Base-by-base conservation (phyloP, 2,113 vertebrate genomes). In the Parotia lawesii region DNA sequence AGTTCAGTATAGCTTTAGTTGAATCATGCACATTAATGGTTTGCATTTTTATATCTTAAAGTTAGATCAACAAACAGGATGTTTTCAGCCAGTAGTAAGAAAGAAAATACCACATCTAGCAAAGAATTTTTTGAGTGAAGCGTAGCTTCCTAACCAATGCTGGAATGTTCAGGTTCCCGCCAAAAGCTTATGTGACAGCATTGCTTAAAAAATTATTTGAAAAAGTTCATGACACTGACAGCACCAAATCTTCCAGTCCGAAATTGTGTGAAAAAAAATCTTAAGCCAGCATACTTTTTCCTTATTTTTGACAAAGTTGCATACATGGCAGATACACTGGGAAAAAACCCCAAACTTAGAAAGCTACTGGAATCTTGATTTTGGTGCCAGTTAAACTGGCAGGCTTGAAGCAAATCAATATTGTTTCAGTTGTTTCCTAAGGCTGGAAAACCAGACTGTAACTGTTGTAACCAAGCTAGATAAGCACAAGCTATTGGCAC, bases 341-440 rank as follows among this genome's bases (percentile, higher is more conserved):
- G 24, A 6, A 29, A 67, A 50, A 4, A 1, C 0, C 14, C 3
- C 20, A 62, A 66, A 50, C 20, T 48, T 58, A 44, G 8, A 80
- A 72, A 87, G 65, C 38, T 76, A 23, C n/a, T 83, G 40, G 51
- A 74, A 61, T 71, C 44, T 65, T 81, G 37, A 56, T 37, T 31
- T 15, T 42, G 27, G 20, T 81, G 38, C 64, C 33, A 37, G 35
- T 73, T 80, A 62, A 90, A 76, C 48, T 77, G 77, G 9, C 51
- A 91, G 53, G 37, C 54, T 87, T 87, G 58, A 81, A 65, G 48
- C 44, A 85, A 85, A 74, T 81, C 58, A 69, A 3, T 87, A 65
- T 87, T 87, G 45, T 91, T 84, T 94, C 94, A 84, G 50, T 85
- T 94, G 78, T 75, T 89, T 94, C 71, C 57, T 51, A 72, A 19